phyloP scores from a whole-genome alignment of 1,140 invertebrate genomes.

The Conopomorpha cramerella region DNA sequence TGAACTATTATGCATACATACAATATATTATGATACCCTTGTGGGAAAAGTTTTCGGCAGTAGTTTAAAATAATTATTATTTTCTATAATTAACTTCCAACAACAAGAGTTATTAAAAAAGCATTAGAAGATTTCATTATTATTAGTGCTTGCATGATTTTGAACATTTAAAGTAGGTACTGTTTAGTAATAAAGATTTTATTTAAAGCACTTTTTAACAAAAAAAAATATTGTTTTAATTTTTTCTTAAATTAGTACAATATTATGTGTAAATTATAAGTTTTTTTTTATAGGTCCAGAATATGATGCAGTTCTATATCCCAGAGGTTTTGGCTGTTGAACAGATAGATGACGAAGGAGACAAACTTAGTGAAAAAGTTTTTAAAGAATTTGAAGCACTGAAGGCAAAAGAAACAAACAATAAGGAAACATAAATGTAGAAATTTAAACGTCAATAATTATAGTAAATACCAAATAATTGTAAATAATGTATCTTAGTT shows the following conservation, averaged over 20 bases:
- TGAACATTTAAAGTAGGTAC: neutral
- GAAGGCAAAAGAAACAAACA: constrained; percentile 57
- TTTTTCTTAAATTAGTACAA: too few relatives aligned
- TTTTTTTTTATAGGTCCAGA: constrained; percentile 74
- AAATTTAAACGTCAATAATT: too few relatives aligned
- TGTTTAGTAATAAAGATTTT: constrained; percentile 1
- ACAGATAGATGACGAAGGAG: constrained; percentile 86
- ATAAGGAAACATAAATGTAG: constrained; percentile 17
- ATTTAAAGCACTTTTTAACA: neutral
- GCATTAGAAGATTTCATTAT: too few relatives aligned
- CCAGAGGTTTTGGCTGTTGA: constrained; percentile 91
- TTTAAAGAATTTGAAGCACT: constrained; percentile 85
- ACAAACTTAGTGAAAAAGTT: constrained; percentile 80
- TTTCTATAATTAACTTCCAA: too few relatives aligned
- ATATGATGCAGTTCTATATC: constrained; percentile 99
- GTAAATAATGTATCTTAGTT: too few relatives aligned
- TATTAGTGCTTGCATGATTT: neutral
- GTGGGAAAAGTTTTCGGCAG: too few relatives aligned
- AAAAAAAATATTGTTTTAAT: neutral
- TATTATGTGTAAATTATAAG: neutral
- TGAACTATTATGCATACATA: too few relatives aligned
- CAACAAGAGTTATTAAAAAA: too few relatives aligned
- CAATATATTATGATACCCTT: too few relatives aligned
- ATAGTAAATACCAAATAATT: too few relatives aligned
- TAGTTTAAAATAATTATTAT: too few relatives aligned